Evolutionary conservation across 2,797 vertebrate species (phyloP), one percentile per base, ranked within the genome.

Genomic region (Todus mexicanus): DNA sequence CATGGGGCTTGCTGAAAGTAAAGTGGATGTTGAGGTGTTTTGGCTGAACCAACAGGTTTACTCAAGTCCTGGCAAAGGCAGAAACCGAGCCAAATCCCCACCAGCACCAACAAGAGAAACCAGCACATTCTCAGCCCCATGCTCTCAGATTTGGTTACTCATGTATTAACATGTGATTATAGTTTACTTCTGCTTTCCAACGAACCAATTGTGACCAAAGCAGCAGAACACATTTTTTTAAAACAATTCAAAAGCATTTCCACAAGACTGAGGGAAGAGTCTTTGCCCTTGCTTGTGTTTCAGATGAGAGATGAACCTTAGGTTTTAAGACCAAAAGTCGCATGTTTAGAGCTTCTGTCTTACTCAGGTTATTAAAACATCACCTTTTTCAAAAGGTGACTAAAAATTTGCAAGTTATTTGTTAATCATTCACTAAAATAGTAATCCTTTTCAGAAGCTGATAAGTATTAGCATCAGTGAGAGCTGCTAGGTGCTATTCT

Each of bases 31-130:
- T 91, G 48, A 88, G 87, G 42, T 53, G 82, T 75, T 93, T 70
- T 56, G 59, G 87, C 66, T 93, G 79, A 94, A 93, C 70, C 79
- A 93, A 79, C 76, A 92, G 66, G 91, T 96, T 94, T 57, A 29
- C 74, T 92, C 89, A 92, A 91, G 79, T 64, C 59, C 87, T 2
- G 2, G 71, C 5, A 1, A 94, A 81, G 89, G 70, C 79, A 94
- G 77, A 84, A 87, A 57, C 26, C 0, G 18, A 83, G 90, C 94
- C 94, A 96, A 95, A 95, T 60, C 31, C 82, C 84, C 90, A 94
- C 66, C 90, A 92, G 90, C 81, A 69, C 1, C 0, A 4, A 37
- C n/a, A 3, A 6, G 43, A 75, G 51, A 75, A 92, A 87, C 16
- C 40, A 85, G 70, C 80, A 84, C 45, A 31, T 89, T 84, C 79